phyloP scores from a whole-genome alignment of 2,888 invertebrate genomes.

The Xestia rhomboidea region DNA sequence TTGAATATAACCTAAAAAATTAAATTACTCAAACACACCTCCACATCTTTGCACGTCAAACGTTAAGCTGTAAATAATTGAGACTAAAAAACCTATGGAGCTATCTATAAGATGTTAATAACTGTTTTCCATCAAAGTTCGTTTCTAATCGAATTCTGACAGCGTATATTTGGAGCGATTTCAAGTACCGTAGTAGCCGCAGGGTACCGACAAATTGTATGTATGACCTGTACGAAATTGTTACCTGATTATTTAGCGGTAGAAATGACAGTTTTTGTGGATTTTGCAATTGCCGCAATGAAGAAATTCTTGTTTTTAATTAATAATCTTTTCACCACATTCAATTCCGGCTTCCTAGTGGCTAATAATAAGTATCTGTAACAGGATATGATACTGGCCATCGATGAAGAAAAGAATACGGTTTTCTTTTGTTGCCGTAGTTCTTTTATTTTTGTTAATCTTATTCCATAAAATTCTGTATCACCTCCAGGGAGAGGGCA shows the following conservation, averaged over 20 bases:
- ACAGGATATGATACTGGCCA: not conserved
- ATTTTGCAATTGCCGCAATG: not conserved
- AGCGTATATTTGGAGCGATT: slow-evolving; percentile 80
- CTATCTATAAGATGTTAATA: slow-evolving; percentile 75
- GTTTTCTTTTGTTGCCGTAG: too few relatives aligned
- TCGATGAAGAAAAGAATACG: not conserved
- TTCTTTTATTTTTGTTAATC: too few relatives aligned
- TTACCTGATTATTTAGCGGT: slow-evolving; percentile 28
- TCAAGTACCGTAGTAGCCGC: slow-evolving; percentile 83
- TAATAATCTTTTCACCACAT: not conserved
- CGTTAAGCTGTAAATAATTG: slow-evolving; percentile 67
- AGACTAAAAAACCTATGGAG: slow-evolving; percentile 55
- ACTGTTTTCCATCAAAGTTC: slow-evolving; percentile 86
- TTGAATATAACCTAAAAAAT: slow-evolving; percentile 33
- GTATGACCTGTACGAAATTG: slow-evolving; percentile 51
- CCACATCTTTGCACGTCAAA: slow-evolving; percentile 43
- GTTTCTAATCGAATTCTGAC: slow-evolving; percentile 85
- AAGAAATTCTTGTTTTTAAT: not conserved
- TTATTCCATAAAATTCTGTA: too few relatives aligned
- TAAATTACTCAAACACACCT: slow-evolving; percentile 41
- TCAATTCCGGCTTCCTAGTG: not conserved
- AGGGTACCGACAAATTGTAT: slow-evolving; percentile 69
- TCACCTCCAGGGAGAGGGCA: too few relatives aligned
- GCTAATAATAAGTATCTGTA: not conserved
- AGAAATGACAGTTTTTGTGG: slow-evolving; percentile 37